phyloP scores from a whole-genome alignment of 2,113 vertebrate species.

The Indicator indicator region DNA sequence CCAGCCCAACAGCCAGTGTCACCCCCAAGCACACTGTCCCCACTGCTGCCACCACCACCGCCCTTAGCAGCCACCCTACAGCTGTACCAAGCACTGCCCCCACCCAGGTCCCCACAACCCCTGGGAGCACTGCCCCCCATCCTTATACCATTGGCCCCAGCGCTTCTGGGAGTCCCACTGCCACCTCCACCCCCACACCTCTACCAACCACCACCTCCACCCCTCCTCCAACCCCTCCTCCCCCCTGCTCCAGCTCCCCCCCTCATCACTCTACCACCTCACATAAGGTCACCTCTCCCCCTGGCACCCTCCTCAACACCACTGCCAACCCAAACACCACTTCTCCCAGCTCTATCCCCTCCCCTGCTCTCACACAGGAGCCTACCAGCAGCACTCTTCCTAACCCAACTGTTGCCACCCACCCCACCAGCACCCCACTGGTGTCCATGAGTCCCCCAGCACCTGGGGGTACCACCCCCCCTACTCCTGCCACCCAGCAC shows the following conservation, averaged over 20 bases:
- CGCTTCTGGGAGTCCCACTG: neutral
- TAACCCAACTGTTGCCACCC: rapidly evolving
- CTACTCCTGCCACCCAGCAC: neutral
- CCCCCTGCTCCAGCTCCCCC: neutral
- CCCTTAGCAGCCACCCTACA: neutral
- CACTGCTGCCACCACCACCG: neutral
- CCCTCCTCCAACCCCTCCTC: neutral
- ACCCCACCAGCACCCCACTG: neutral
- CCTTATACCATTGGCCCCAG: neutral
- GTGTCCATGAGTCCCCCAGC: neutral
- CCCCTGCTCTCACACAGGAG: neutral
- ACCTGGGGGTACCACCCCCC: neutral
- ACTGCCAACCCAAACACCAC: neutral
- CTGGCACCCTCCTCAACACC: neutral
- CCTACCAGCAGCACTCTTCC: neutral
- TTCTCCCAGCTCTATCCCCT: neutral
- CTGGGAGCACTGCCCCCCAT: rapidly evolving
- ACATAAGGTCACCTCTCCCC: neutral
- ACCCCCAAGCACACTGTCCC: neutral
- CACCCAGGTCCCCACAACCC: neutral
- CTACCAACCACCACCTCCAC: neutral
- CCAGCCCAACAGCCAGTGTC: rapidly evolving
- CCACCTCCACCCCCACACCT: neutral
- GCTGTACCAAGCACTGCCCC: neutral
- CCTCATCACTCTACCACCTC: neutral